Evolutionary conservation across 1,140 invertebrate species (phyloP).

Genomic region (Lucilia cuprina): DNA sequence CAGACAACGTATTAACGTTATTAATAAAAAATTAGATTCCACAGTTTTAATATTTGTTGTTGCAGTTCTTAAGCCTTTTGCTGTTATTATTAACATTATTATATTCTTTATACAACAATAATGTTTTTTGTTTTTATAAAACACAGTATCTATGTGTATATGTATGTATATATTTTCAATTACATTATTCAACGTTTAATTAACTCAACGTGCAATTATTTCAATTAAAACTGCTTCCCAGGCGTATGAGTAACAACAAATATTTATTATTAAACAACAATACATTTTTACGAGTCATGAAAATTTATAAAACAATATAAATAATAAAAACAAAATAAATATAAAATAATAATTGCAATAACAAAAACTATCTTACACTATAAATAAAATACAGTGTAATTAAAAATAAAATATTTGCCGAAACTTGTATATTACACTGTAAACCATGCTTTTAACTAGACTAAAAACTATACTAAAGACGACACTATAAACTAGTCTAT

Average conservation of each 20-base stretch:
- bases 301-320: not conserved
- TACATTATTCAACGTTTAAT: conserved; percentile 60
- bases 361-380: not conserved
- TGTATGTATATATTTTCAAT: conserved; percentile 15
- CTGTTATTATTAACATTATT: conserved; percentile 6
- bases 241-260: conserved; percentile 53
- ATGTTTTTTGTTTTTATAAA: not conserved
- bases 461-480: too few species aligned
- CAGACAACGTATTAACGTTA: not conserved
- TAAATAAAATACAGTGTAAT: not conserved
- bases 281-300: not conserved
- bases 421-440: too few species aligned
- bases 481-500: too few species aligned
- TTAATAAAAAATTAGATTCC: not conserved
- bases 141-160: too few species aligned
- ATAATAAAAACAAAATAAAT: not conserved
- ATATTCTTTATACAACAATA: not conserved
- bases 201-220: conserved; percentile 61
- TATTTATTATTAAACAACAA: not conserved
- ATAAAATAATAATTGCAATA: not conserved
- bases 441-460: too few species aligned
- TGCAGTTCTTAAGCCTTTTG: not conserved
- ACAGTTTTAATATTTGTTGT: not conserved
- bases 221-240: conserved; percentile 61
- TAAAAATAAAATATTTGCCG: not conserved